Percentiles rank a stretch among this genome's conserved stretches.
Evolutionary conservation across 2,888 invertebrate genomes (phyloP).

Genomic region (Machimus atricapillus): DNA sequence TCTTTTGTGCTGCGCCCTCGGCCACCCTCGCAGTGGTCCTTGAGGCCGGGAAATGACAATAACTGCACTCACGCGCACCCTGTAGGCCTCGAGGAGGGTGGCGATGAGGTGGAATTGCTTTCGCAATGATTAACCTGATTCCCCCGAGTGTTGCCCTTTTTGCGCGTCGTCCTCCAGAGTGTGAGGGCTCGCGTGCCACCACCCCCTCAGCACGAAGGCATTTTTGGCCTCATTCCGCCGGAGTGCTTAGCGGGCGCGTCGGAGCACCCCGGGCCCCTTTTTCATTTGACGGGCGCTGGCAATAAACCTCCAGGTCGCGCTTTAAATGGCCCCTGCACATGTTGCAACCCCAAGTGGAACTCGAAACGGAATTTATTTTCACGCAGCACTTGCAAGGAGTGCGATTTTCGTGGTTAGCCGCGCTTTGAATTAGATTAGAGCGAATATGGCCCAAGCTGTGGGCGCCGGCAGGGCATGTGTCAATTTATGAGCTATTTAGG

Average conservation of each 20-base stretch:
- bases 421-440: conserved; percentile 2
- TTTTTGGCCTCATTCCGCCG: conserved; percentile 5
- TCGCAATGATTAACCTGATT: conserved; percentile 51
- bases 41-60: conserved; percentile 19
- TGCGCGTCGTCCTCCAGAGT: background rate
- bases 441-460: background rate
- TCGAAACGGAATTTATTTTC: conserved; percentile 31
- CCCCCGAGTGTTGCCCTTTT: conserved; percentile 48
- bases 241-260: background rate
- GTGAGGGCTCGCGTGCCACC: conserved; percentile 30
- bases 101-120: conserved; percentile 7
- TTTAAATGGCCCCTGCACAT: conserved; percentile 34
- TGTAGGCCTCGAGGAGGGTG: conserved; percentile 1
- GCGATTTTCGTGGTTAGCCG: conserved; percentile 22
- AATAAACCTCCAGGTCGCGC: background rate
- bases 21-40: background rate
- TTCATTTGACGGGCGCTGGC: background rate
- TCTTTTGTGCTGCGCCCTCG: background rate
- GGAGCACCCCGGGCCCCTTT: background rate
- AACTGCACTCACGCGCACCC: conserved; percentile 21
- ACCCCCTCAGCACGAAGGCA: background rate
- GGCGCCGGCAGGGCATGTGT: background rate
- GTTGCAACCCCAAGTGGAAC: conserved; percentile 38
- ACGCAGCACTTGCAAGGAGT: conserved; percentile 12
- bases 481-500: background rate